Percentiles rank a stretch among this genome's conserved stretches.
phyloP scores from a whole-genome alignment of 2,888 invertebrate species.

The Acronicta aceris region DNA sequence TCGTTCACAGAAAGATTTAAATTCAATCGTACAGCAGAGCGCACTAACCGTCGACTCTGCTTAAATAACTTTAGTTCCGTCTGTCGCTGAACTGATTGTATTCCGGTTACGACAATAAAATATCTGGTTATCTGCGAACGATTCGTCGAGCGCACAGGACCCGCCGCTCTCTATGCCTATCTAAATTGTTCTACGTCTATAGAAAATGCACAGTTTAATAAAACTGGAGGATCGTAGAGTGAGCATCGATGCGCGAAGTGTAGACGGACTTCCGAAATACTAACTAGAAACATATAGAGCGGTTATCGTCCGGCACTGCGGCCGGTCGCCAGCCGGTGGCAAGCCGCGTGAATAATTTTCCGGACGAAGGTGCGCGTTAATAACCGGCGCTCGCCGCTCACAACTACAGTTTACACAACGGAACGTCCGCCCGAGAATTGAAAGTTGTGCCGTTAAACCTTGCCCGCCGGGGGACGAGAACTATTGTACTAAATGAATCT shows the following conservation, averaged over 20 bases:
- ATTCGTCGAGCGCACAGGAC: constrained; percentile 28
- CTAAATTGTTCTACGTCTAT: constrained; percentile 26
- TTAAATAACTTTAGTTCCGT: constrained; percentile 39
- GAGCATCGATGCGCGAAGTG: neutral
- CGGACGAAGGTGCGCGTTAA: constrained; percentile 16
- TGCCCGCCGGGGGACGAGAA: constrained; percentile 15
- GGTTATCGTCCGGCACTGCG: neutral
- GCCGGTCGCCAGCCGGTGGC: neutral
- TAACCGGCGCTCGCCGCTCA: constrained; percentile 15
- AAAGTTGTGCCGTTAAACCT: constrained; percentile 34
- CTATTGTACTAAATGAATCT: constrained; percentile 61
- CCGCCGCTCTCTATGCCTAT: constrained; percentile 20
- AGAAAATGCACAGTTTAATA: constrained; percentile 27
- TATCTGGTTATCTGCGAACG: constrained; percentile 36
- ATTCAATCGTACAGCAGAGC: constrained; percentile 26
- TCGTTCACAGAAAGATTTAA: constrained; percentile 43
- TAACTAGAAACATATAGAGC: constrained; percentile 5
- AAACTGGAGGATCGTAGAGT: constrained; percentile 6
- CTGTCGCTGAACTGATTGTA: constrained; percentile 36
- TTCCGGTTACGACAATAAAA: constrained; percentile 42
- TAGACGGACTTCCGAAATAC: constrained; percentile 7
- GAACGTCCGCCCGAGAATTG: constrained; percentile 24
- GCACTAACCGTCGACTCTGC: constrained; percentile 23
- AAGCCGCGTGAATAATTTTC: constrained; percentile 9
- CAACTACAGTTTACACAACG: constrained; percentile 49